Conservation (phyloP, 2,888 invertebrate species). For the Ormyrus pomaceus region DNA sequence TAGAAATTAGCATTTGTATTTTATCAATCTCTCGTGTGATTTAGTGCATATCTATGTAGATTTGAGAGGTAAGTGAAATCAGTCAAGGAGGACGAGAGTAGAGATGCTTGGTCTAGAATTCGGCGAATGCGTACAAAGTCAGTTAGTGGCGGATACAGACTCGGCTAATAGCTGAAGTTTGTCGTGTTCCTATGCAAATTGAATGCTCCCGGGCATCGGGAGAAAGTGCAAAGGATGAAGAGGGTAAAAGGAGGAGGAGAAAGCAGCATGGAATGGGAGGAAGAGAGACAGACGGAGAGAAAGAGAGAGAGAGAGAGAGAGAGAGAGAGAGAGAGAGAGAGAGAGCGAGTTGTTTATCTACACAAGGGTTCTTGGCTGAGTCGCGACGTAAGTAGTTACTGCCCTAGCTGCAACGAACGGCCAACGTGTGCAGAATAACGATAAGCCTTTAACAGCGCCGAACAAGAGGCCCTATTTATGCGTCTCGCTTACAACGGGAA, state of each 20-base stretch:
- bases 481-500: slow-evolving; percentile 65
- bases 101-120: slow-evolving; percentile 9
- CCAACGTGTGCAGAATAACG: slow-evolving; percentile 72
- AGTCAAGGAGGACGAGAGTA: slow-evolving; percentile 1
- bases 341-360: slow-evolving; percentile 42
- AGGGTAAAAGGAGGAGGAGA: background rate
- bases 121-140: slow-evolving; percentile 48
- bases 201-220: slow-evolving; percentile 68
- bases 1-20: slow-evolving; percentile 7
- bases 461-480: slow-evolving; percentile 67
- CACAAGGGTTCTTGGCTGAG: slow-evolving; percentile 64
- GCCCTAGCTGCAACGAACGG: slow-evolving; percentile 69
- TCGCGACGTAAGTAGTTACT: slow-evolving; percentile 71
- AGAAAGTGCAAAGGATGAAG: slow-evolving; percentile 45
- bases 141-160: slow-evolving; percentile 60
- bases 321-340: slow-evolving; percentile 53
- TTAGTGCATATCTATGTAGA: slow-evolving; percentile 18
- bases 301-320: slow-evolving; percentile 28
- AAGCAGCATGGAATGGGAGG: slow-evolving; percentile 51
- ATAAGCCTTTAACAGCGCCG: slow-evolving; percentile 70
- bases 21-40: slow-evolving; percentile 4
- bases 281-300: too few species aligned
- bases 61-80: slow-evolving; percentile 9
- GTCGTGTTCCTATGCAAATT: slow-evolving; percentile 73
- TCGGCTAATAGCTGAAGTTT: slow-evolving; percentile 71